Conservation (phyloP, 2,888 invertebrate genomes). For the Pseudeuparius sepicola region DNA sequence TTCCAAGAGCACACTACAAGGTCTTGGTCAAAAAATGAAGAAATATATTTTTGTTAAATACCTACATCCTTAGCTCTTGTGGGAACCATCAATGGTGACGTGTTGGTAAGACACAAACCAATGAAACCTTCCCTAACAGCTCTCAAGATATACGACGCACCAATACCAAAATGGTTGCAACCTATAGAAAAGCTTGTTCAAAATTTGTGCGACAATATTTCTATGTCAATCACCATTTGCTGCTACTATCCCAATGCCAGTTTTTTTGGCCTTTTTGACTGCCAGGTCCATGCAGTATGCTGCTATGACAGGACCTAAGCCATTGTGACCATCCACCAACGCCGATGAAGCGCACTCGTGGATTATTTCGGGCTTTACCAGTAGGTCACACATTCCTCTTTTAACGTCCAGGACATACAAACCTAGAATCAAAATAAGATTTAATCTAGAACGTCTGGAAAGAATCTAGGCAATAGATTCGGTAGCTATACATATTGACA, state of each 20-base stretch:
- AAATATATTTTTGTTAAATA: not conserved
- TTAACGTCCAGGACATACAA: conserved; percentile 56
- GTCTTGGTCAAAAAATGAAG: not conserved
- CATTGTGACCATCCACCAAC: conserved; percentile 56
- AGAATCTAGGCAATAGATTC: too few species aligned
- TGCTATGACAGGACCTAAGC: conserved; percentile 56
- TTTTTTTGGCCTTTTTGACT: conserved; percentile 54
- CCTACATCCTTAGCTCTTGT: conserved; percentile 33
- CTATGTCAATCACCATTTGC: conserved; percentile 40
- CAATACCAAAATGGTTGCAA: conserved; percentile 51
- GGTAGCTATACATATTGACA: too few species aligned
- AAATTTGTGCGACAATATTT: not conserved
- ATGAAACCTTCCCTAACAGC: conserved; percentile 62
- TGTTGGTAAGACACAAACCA: conserved; percentile 80
- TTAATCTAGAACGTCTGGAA: too few species aligned
- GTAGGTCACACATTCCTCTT: conserved; percentile 40
- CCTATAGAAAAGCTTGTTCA: conserved; percentile 11
- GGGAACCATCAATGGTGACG: conserved; percentile 76
- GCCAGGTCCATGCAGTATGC: conserved; percentile 54
- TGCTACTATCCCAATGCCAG: conserved; percentile 57
- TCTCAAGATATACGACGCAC: conserved; percentile 65
- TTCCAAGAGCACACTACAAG: conserved; percentile 64
- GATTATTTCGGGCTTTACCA: conserved; percentile 45
- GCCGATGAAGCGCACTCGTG: conserved; percentile 46
- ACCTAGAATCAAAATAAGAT: conserved; percentile 34